Evolutionary conservation across 1,140 invertebrate genomes (phyloP).

Genomic region (Dolichoris vasculosae): DNA sequence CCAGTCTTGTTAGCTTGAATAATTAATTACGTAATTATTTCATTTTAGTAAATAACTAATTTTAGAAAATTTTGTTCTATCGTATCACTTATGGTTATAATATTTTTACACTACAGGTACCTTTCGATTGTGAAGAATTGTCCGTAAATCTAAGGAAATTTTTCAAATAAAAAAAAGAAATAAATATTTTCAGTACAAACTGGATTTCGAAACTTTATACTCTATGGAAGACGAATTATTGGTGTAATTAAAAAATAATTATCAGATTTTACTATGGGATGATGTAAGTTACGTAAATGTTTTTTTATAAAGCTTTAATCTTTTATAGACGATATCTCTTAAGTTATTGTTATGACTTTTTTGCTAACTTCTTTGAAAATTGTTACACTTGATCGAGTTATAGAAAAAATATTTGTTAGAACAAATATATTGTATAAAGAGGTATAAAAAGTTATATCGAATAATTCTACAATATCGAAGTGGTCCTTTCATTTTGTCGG

Average conservation of each 20-base stretch:
- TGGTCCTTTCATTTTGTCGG: slow-evolving; percentile 48
- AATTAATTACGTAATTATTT: background rate
- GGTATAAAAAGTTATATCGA: slow-evolving; percentile 46
- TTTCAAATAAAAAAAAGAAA: background rate
- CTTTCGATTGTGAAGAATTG: slow-evolving; percentile 51
- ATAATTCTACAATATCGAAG: slow-evolving; percentile 52
- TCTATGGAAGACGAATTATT: slow-evolving; percentile 67
- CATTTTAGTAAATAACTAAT: background rate
- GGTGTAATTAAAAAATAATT: slow-evolving; percentile 42
- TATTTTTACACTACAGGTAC: slow-evolving; percentile 24
- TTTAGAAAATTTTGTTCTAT: background rate
- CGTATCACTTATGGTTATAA: background rate
- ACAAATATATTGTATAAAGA: slow-evolving; percentile 43
- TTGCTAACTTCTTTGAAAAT: slow-evolving; percentile 6
- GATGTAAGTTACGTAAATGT: background rate
- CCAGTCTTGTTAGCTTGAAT: too few relatives aligned
- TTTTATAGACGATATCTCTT: slow-evolving; percentile 6
- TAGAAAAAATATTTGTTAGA: slow-evolving; percentile 39
- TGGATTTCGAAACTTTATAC: slow-evolving; percentile 62
- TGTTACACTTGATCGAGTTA: background rate
- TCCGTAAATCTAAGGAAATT: slow-evolving; percentile 14
- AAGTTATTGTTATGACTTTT: background rate
- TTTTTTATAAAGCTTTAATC: background rate
- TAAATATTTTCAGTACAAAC: slow-evolving; percentile 16
- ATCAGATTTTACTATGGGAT: slow-evolving; percentile 9